Conservation (phyloP, 2,888 invertebrate species). For the Callinectes sapidus region DNA sequence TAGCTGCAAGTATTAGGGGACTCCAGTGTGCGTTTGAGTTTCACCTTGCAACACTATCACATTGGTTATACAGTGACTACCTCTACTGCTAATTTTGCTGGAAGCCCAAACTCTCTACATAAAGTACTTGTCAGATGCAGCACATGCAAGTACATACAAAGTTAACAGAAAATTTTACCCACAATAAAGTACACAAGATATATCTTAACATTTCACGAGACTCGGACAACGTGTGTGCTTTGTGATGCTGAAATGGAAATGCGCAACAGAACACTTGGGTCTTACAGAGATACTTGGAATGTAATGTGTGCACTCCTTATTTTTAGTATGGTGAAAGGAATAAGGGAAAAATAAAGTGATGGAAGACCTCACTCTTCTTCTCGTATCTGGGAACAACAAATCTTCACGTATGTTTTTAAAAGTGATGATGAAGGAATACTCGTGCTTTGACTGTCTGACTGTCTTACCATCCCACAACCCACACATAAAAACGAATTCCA, state of each 20-base stretch:
- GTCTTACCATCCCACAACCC: not conserved
- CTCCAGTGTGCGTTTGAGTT: not conserved
- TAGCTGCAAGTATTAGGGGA: not conserved
- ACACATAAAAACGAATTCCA: not conserved
- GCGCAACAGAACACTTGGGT: not conserved
- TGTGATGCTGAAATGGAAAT: not conserved
- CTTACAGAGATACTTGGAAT: not conserved
- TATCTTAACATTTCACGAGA: not conserved
- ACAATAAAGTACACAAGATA: not conserved
- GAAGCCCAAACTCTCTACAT: not conserved
- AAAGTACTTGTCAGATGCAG: not conserved
- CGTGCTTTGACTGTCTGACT: not conserved
- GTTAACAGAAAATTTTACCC: not conserved
- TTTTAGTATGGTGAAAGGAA: not conserved
- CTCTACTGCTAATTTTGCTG: constrained; percentile 9
- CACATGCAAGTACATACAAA: not conserved
- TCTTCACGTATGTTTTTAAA: not conserved
- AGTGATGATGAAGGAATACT: not conserved
- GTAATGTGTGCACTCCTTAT: not conserved
- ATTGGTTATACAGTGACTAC: constrained; percentile 4
- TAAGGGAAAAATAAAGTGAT: not conserved
- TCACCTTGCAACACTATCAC: not conserved
- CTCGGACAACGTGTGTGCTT: not conserved
- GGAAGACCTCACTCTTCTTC: not conserved
- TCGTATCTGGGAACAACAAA: not conserved